Evolutionary conservation across 2,797 vertebrate genomes (phyloP), one percentile per base, ranked within the genome.

Genomic region (Spinus olivaceus): DNA sequence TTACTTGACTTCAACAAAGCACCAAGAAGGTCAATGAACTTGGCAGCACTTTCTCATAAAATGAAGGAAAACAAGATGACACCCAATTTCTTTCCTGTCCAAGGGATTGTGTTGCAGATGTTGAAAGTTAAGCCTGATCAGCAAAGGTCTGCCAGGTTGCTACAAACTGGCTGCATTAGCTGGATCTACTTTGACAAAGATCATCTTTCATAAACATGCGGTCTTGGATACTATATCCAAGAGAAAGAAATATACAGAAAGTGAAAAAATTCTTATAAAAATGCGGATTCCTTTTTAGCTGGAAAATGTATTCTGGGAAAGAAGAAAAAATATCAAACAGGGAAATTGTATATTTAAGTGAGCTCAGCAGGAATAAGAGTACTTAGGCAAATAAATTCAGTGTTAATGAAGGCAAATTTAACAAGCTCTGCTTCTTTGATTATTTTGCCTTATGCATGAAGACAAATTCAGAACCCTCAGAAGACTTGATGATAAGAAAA

Each of bases 381-480:
- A 95, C 92, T 97, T 95, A 96, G 83, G 94, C 95, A 97, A 95
- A 97, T 95, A 82, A 96, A 91, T 92, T 91, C 90, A 87, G 86
- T 74, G 94, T 74, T 97, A 96, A 97, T 85, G 93, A 95, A 93
- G 70, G 88, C 64, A 96, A 95, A 93, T 64, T 77, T 87, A 93
- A 91, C 90, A 79, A 82, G 90, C 86, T 70, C 82, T 59, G 70
- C 54, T 89, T 88, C 94, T 96, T 95, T 97, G 92, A 97, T 97
- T 95, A 96, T 94, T 93, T 30, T 70, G 73, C 74, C 69, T 96
- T 70, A 95, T 60, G 81, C 85, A 95, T 59, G 67, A 96, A 92
- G 91, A 96, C 70, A 89, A 94, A 92, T 92, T 94, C 94, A 82
- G 81, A 96, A 92, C 64, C 37, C 83, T 79, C 88, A 85, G 86